Evolutionary conservation across 2,888 invertebrate species (phyloP), one percentile per base, ranked within the genome.

Genomic region (Apamea epomidion): DNA sequence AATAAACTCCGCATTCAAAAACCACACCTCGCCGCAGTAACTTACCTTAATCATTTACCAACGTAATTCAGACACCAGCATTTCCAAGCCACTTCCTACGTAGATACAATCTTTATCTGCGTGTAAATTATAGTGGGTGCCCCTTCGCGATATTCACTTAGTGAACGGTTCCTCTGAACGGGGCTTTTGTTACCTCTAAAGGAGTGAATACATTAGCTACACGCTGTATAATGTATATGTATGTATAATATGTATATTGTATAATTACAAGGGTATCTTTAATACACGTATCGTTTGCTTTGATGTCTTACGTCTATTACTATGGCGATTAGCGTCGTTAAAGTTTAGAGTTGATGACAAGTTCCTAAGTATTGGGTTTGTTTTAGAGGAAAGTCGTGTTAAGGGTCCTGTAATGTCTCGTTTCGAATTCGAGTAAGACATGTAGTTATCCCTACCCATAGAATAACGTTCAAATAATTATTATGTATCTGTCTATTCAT

Each of bases 151-250:
- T 94, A 93, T 94, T 95, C 93, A 93, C 91, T 93, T 91, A 92
- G 88, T 84, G 91, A 92, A 91, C 91, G 91, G 92, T 91, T 92
- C 91, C 92, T 90, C 88, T 87, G 87, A 91, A 92, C 89, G 92
- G 92, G 91, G 91, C 93, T 93, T 94, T 95, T 94, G 95, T 94
- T 94, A 93, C 93, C 92, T 93, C 91, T 67, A 90, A 78, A 86
- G 74, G 14, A 90, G 91, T 88, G 91, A 92, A 93, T 94, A 94
- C 92, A 94, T 94, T 95, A 73, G 92, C 88, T 80, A 80, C 71
- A 75, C 76, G 67, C 42, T 65, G 65, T 81, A 70, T 45, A 45
- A 37, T 68, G 48, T 32, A 10, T 54, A 62, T 54, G 45, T 80
- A 80, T 74, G 76, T 70, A 51, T 51, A 69, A 6, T 69, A 69